Evolutionary conservation across 2,797 vertebrate species (phyloP).

Genomic region (Pagetopsis macropterus): DNA sequence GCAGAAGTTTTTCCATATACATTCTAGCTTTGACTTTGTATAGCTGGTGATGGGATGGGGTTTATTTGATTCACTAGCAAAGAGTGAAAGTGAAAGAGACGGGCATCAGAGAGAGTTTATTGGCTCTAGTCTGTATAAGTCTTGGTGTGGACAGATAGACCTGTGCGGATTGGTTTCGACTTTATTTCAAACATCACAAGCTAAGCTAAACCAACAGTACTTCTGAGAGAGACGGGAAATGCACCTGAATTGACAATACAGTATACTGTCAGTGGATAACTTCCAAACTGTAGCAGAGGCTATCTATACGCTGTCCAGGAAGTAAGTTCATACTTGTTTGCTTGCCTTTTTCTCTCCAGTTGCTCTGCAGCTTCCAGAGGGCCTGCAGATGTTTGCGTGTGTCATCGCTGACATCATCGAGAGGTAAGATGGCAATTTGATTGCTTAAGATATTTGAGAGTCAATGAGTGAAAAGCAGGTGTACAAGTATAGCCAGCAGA

Average conservation of each 20-base stretch:
- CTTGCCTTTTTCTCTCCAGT: slow-evolving; percentile 80
- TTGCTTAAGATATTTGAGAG: slow-evolving; percentile 5
- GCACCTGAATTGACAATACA: slow-evolving; percentile 60
- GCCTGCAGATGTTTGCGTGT: slow-evolving; percentile 97
- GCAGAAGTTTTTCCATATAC: slow-evolving; percentile 30
- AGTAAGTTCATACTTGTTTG: slow-evolving; percentile 44
- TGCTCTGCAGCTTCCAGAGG: slow-evolving; percentile 97
- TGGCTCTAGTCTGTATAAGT: too few species aligned
- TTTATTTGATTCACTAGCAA: slow-evolving; percentile 17
- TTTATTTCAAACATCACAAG: slow-evolving; percentile 57
- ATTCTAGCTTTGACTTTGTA: slow-evolving; percentile 17
- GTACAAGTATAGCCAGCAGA: slow-evolving; percentile 28
- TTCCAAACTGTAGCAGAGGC: slow-evolving; percentile 39
- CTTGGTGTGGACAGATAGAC: slow-evolving; percentile 13
- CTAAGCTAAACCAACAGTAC: slow-evolving; percentile 66
- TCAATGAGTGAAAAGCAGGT: slow-evolving; percentile 16
- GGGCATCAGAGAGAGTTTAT: slow-evolving; percentile 32
- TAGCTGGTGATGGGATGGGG: not conserved
- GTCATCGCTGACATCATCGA: slow-evolving; percentile 95
- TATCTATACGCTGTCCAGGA: slow-evolving; percentile 41
- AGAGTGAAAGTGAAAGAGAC: slow-evolving; percentile 32
- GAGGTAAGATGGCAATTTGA: slow-evolving; percentile 79
- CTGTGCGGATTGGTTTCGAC: slow-evolving; percentile 61
- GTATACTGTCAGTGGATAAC: slow-evolving; percentile 50
- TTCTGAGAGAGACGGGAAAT: slow-evolving; percentile 47